phyloP scores from a whole-genome alignment of 64 coral and sea anemone genomes.

The Pocillopora verrucosa region DNA sequence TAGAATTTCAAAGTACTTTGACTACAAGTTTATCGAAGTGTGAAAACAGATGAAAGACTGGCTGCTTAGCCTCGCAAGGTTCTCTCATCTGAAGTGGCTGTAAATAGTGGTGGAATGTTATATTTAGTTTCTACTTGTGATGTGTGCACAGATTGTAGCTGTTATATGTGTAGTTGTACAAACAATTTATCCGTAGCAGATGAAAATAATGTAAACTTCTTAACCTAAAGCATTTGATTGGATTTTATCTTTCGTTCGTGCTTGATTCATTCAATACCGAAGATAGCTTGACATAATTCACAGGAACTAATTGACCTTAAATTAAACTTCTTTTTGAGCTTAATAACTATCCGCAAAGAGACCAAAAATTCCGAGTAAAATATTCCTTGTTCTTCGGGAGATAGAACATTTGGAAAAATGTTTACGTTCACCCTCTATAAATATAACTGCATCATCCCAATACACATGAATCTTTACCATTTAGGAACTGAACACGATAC shows the following conservation, averaged over 20 bases:
- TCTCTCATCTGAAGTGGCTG: background rate
- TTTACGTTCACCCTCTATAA: background rate
- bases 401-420: constrained; percentile 5
- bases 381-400: background rate
- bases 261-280: background rate
- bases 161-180: background rate
- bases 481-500: background rate
- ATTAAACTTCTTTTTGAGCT: background rate
- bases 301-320: no score
- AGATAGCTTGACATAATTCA: background rate
- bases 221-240: background rate
- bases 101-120: background rate
- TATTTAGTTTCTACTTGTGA: background rate
- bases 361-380: background rate
- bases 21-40: background rate
- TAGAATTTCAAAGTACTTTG: constrained; percentile 16
- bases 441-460: background rate
- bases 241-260: background rate
- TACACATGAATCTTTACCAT: background rate
- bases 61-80: background rate
- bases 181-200: background rate
- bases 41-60: background rate
- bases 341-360: background rate
- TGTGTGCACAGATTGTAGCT: background rate
- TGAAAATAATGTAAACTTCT: background rate